phyloP scores from a whole-genome alignment of 2,113 vertebrate species.

The Callipepla californica region DNA sequence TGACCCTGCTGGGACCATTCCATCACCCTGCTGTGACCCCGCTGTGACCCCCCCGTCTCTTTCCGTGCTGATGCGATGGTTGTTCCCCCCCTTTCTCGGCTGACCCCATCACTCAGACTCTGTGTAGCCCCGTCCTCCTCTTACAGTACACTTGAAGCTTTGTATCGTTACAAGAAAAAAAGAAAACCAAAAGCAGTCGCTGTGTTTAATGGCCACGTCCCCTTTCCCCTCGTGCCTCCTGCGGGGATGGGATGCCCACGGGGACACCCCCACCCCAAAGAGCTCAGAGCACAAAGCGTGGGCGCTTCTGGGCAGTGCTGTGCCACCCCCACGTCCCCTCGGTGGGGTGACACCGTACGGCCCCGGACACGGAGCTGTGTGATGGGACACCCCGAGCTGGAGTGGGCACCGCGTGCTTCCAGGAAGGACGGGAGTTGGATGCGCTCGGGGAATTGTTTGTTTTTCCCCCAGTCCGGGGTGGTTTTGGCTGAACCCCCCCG shows the following conservation, averaged over 20 bases:
- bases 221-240: no score
- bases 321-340: no score
- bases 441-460: constrained; percentile 9
- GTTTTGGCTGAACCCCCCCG: constrained; percentile 6
- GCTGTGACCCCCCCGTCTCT: not conserved
- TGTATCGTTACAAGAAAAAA: constrained; percentile 30
- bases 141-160: constrained; percentile 66
- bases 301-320: no score
- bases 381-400: not conserved
- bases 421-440: constrained; percentile 15
- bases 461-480: constrained; percentile 24
- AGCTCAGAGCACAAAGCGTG: no score
- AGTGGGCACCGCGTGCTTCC: constrained; percentile 4
- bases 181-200: not conserved
- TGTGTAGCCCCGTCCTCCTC: not conserved
- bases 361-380: not conserved
- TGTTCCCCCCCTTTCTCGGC: not conserved
- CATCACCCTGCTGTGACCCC: no score
- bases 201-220: not conserved
- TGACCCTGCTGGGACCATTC: no score
- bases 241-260: no score
- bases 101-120: not conserved
- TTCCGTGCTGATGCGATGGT: not conserved
- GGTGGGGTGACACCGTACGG: no score
- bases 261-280: no score